Conservation (phyloP, 1,140 invertebrate genomes). For the Parasteatoda tepidariorum region DNA sequence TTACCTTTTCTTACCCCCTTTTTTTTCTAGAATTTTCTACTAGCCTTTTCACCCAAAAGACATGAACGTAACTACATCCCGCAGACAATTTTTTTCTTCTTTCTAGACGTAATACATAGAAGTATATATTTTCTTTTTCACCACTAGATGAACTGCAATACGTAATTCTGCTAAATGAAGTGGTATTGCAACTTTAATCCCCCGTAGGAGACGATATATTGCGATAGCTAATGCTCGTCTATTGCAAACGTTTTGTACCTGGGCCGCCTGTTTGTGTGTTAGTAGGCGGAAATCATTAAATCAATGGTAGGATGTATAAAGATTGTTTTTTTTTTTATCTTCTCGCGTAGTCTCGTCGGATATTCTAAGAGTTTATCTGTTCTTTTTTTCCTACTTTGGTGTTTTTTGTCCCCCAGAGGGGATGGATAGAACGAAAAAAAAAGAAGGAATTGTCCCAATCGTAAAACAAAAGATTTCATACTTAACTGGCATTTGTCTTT, state of each 20-base stretch:
- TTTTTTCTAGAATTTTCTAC: not conserved
- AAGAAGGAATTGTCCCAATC: not conserved
- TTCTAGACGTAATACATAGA: too few relatives aligned
- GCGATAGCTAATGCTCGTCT: not conserved
- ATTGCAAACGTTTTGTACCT: not conserved
- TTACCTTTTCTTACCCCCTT: not conserved
- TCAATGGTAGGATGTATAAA: slow-evolving; percentile 1
- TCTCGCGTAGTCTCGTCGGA: not conserved
- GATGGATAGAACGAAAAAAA: too few relatives aligned
- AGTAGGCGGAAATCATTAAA: not conserved
- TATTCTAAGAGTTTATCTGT: not conserved
- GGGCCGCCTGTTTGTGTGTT: not conserved
- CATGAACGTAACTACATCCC: not conserved
- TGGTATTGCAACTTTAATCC: slow-evolving; percentile 16
- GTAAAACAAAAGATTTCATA: not conserved
- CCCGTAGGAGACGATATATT: not conserved
- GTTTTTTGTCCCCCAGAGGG: not conserved
- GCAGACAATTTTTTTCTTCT: not conserved
- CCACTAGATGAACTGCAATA: not conserved
- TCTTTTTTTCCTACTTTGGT: not conserved
- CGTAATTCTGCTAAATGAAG: slow-evolving; percentile 2
- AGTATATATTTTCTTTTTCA: too few relatives aligned
- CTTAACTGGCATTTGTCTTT: not conserved
- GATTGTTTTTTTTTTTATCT: not conserved
- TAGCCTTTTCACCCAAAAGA: not conserved